Base-by-base conservation (phyloP, 92 coral and sea anemone species). In the Epizoanthus ramosus region DNA sequence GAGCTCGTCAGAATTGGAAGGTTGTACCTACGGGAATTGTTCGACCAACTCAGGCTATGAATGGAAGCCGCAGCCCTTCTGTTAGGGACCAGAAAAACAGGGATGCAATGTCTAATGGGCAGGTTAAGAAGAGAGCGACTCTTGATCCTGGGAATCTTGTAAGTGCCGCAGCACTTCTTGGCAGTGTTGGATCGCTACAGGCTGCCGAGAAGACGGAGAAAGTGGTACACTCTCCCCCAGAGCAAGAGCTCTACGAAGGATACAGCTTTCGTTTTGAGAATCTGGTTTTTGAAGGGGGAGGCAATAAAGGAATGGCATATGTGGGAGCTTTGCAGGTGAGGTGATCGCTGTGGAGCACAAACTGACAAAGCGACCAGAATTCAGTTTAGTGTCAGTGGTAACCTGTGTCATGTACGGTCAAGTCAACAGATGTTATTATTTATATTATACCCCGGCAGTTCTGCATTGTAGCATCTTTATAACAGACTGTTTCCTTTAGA, bases 231-330 rank as follows among this genome's bases (percentile, higher is more conserved):
- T 83, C 88, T 19, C 80, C 93, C 5, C 83, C 80, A 10, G 97
- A 92, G 33, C 89, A 90, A 63, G 98, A 91, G 3, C 14, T 77
- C 15, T 91, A 88, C 65, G 70, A 80, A 28, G 91, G 90, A 2
- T 85, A 45, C 60, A 85, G 86, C 5, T 97, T 93, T 68, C 91
- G 89, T 19, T 97, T 97, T 61, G 99, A 97, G 79, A 97, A 97
- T 74, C 75, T 97, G 41, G 97, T 97, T 53, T 94, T 97, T 63
- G 99, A 97, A 89, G 99, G 99, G 6, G 99, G 99, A 6, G 99
- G 99, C 8, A 94, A 87, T 63, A 97, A 97, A 75, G 99, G 99
- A 39, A 97, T 97, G 99, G 99, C 99, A 1, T 97, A 97, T 68
- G 99, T 97, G 5, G 99, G 99, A 18, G 99, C 91, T 0, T 85